These are phyloP conservation scores for Hippocampus guttulatus DNA, from an alignment of 2,113 vertebrate genomes.

Conservation along the genomic window DNA sequence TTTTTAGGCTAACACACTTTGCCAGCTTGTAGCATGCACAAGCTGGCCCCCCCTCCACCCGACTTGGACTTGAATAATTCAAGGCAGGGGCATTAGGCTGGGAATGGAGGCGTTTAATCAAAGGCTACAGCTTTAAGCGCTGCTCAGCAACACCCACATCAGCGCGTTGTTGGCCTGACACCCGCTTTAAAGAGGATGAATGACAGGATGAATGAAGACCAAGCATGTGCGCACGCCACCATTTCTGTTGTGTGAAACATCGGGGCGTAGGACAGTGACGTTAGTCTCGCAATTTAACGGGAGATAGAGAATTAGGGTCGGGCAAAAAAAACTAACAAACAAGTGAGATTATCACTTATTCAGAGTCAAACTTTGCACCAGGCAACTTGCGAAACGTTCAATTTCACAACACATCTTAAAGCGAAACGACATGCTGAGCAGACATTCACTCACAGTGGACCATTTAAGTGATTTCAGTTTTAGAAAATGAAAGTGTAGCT, in stretches of 20 bases:
- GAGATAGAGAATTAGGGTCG: neutral
- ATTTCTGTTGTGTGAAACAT: neutral
- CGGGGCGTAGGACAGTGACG: neutral
- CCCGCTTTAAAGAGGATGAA: conserved; percentile 41
- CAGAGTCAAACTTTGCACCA: neutral
- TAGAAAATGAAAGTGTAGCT: neutral
- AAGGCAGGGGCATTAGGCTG: conserved; percentile 58
- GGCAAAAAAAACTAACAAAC: no score
- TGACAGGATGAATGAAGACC: neutral
- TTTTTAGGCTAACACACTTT: conserved; percentile 68
- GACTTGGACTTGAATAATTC: conserved; percentile 65
- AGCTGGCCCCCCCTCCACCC: neutral
- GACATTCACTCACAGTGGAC: neutral
- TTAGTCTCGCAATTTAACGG: neutral
- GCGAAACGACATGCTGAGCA: neutral
- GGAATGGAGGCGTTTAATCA: conserved; percentile 67
- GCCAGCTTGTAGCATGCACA: conserved; percentile 61
- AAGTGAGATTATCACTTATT: neutral
- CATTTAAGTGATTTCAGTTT: neutral
- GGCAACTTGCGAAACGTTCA: neutral
- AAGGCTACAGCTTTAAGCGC: conserved; percentile 61
- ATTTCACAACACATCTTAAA: neutral
- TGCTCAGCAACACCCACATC: conserved; percentile 48
- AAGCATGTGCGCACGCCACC: neutral
- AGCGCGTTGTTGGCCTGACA: conserved; percentile 37